Conservation (phyloP, 2,113 vertebrate genomes). For the Meles meles region DNA sequence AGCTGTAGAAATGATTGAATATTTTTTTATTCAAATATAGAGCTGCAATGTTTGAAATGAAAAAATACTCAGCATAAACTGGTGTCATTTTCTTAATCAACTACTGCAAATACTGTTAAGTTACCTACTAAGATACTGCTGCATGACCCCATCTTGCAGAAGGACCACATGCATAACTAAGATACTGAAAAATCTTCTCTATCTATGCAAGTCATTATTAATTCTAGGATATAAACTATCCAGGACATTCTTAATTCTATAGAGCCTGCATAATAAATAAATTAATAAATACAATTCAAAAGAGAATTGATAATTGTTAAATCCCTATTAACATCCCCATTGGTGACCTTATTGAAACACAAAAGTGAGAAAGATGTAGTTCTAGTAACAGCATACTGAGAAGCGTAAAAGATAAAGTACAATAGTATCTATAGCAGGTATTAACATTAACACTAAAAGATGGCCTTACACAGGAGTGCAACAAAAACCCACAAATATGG, state of each 20-base stretch:
- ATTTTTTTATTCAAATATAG: slow-evolving; percentile 37
- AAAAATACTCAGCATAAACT: neutral
- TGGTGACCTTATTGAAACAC: neutral
- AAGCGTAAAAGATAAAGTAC: neutral
- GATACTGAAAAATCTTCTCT: neutral
- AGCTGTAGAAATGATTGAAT: slow-evolving; percentile 29
- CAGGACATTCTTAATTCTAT: neutral
- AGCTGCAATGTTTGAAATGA: neutral
- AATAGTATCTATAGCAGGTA: neutral
- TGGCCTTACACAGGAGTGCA: neutral
- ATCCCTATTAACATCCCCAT: neutral
- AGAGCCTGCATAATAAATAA: neutral
- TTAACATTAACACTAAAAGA: neutral
- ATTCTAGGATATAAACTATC: neutral
- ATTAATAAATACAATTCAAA: neutral
- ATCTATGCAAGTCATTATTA: neutral
- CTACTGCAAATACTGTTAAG: neutral
- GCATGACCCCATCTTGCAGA: neutral
- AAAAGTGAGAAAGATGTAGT: neutral
- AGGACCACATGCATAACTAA: neutral
- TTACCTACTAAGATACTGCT: neutral
- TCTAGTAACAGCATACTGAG: neutral
- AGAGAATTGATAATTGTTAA: neutral
- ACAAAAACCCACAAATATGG: neutral
- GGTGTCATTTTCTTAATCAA: neutral